Evolutionary conservation across 2,113 vertebrate species (phyloP), one percentile per base, ranked within the genome.

Genomic region (Mugil cephalus): DNA sequence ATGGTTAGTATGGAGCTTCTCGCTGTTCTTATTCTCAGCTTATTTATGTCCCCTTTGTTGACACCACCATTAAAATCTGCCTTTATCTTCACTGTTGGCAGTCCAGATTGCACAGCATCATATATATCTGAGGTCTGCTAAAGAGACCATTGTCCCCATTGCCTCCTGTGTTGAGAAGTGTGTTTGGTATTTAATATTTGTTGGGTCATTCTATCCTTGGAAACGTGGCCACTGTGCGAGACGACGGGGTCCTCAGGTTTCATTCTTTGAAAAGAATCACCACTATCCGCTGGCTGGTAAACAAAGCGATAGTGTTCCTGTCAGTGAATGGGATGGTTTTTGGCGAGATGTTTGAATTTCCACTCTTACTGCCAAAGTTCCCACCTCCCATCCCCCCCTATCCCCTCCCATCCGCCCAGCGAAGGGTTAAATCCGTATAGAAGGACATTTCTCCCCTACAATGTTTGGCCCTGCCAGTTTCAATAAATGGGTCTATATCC

Each of bases 1-100:
- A 87, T 5, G 92, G 92, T 94, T 53, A 73, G 86, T 46, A 15
- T 8, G 7, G 1, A 58, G 14, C 50, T 6, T 45, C 8, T 4
- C 15, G 13, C 1, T 66, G 47, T 30, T 62, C 46, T 46, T 35
- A 2, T 62, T 17, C 12, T 42, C 2, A 10, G 21, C 30, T 62
- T 19, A 1, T 4, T 12, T 13, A 2, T 13, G 1, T 35, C 10
- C 12, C 2, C 24, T 1, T 54, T 50, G 13, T 65, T 36, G 7
- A 53, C 39, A 10, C 10, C 45, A 62, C 50, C 18, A 54, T 51
- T 36, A 69, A n/a, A n/a, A 60, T 7, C 19, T 62, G 66, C 46
- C 58, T 18, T 62, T 39, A 60, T 76, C 74, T 77, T 38, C 64
- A 61, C 45, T 53, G 70, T 73, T 63, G 67, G 30, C 51, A 21